Conservation (phyloP, 2,797 vertebrate species). For the Cirrhinus molitorella region DNA sequence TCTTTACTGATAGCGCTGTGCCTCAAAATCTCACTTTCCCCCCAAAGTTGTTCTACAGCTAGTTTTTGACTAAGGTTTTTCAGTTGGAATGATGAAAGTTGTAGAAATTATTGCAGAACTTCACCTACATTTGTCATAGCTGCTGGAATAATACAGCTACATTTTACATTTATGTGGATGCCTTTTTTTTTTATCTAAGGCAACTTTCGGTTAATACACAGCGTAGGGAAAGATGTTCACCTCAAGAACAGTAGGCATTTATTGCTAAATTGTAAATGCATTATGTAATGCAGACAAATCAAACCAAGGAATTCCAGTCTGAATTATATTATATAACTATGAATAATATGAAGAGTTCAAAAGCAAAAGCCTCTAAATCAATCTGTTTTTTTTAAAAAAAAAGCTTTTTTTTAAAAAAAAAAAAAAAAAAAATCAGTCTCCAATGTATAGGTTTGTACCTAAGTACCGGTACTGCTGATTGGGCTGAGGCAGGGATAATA, state of each 20-base stretch:
- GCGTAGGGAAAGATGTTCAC: neutral
- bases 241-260: neutral
- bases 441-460: too few species aligned
- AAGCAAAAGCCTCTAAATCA: too few species aligned
- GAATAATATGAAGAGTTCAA: too few species aligned
- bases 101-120: neutral
- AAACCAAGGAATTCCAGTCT: neutral
- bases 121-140: neutral
- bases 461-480: too few species aligned
- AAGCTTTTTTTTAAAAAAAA: too few species aligned
- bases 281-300: neutral
- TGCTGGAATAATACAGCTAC: neutral
- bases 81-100: neutral
- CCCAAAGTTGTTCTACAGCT: neutral
- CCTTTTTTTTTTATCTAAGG: neutral
- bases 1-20: neutral
- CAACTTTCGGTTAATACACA: neutral
- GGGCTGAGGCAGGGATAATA: too few species aligned
- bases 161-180: neutral
- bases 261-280: neutral
- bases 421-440: too few species aligned
- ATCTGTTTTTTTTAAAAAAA: too few species aligned
- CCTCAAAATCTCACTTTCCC: constrained; percentile 9
- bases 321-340: neutral
- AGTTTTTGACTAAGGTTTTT: neutral